Evolutionary conservation across 2,797 vertebrate species (phyloP).

Genomic region (Erpetoichthys calabaricus): DNA sequence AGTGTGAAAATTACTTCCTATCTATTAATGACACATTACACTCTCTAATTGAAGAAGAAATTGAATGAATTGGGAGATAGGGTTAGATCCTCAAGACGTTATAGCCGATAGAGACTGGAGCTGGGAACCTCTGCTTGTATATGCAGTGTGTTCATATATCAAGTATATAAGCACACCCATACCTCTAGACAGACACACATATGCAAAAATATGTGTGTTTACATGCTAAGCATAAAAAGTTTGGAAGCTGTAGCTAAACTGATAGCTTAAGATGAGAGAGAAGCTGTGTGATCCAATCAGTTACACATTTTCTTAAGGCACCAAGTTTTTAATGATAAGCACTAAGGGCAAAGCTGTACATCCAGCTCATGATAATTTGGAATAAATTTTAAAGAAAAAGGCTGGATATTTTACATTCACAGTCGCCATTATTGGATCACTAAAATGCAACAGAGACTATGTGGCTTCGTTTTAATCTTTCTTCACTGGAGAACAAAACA

Average conservation of each 20-base stretch:
- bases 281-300: constrained; percentile 24
- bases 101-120: neutral
- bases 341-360: constrained; percentile 14
- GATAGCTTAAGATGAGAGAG: constrained; percentile 21
- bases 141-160: neutral
- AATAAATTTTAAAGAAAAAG: constrained; percentile 26
- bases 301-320: constrained; percentile 49
- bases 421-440: constrained; percentile 32
- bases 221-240: constrained; percentile 45
- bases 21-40: too few species aligned
- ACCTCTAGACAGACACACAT: constrained; percentile 8
- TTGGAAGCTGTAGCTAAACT: constrained; percentile 42
- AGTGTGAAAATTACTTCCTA: too few species aligned
- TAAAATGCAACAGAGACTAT: too few species aligned
- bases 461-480: too few species aligned
- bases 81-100: too few species aligned
- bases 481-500: too few species aligned
- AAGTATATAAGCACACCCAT: constrained; percentile 4
- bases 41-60: too few species aligned
- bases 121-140: neutral
- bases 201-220: constrained; percentile 38
- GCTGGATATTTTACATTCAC: constrained; percentile 60
- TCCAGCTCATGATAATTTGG: too few species aligned
- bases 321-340: constrained; percentile 46
- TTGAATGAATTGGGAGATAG: too few species aligned